Conservation (phyloP, 2,888 invertebrate genomes). For the Orchesella flavescens region DNA sequence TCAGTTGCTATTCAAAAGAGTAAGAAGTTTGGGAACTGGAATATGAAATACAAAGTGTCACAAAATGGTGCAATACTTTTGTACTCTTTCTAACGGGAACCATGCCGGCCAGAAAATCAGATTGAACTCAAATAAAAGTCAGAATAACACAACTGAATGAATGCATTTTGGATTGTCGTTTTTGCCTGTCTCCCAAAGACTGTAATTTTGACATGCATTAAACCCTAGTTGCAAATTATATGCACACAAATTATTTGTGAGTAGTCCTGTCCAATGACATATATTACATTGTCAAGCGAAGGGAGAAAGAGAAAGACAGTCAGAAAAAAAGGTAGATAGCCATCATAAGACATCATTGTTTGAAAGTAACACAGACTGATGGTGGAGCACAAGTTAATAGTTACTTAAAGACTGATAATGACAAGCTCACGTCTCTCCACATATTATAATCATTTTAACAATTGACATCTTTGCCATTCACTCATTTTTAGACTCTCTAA, state of each 20-base stretch:
- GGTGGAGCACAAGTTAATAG: conserved; percentile 60
- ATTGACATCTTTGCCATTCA: conserved; percentile 60
- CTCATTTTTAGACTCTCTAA: conserved; percentile 52
- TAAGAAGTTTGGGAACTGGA: no score
- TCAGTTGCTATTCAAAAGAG: no score
- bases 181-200: no score
- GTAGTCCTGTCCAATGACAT: neutral
- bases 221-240: conserved; percentile 6
- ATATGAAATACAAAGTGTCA: no score
- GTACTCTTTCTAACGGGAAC: no score
- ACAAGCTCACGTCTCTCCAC: conserved; percentile 61
- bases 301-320: conserved; percentile 21
- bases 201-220: no score
- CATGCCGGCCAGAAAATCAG: no score
- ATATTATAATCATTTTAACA: conserved; percentile 56
- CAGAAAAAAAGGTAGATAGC: conserved; percentile 31
- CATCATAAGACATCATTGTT: conserved; percentile 55
- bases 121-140: no score
- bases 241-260: conserved; percentile 10
- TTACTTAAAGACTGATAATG: conserved; percentile 61
- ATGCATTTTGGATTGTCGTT: no score
- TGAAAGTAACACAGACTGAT: conserved; percentile 51
- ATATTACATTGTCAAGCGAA: conserved; percentile 38
- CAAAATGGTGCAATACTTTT: no score
- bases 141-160: no score